Conservation (phyloP, 2,888 invertebrate genomes). For the Troglohyphantes excavatus region DNA sequence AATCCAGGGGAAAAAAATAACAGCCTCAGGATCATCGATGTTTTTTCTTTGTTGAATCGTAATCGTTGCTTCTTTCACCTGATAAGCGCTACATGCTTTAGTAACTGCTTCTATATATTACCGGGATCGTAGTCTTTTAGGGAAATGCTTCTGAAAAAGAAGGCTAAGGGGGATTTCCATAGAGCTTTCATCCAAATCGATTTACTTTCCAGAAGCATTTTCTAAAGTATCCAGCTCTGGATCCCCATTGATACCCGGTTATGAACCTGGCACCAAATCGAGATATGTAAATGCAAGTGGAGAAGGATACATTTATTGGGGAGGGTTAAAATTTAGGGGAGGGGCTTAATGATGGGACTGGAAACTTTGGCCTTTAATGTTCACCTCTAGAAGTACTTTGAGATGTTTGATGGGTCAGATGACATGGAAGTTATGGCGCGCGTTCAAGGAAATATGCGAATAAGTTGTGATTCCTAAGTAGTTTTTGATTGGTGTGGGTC, state of each 20-base stretch:
- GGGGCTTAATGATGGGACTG: not conserved
- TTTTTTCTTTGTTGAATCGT: slow-evolving; percentile 35
- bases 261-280: slow-evolving; percentile 44
- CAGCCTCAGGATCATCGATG: slow-evolving; percentile 23
- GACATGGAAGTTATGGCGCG: not conserved
- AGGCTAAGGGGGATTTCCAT: not conserved
- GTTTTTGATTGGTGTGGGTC: slow-evolving; percentile 24
- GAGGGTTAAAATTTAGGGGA: slow-evolving; percentile 15
- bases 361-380: not conserved
- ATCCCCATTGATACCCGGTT: slow-evolving; percentile 48
- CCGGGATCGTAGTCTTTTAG: slow-evolving; percentile 40
- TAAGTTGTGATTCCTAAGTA: slow-evolving; percentile 11
- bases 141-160: slow-evolving; percentile 25
- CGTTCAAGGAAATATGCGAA: not conserved
- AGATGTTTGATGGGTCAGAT: not conserved
- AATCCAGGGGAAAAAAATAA: slow-evolving; percentile 22
- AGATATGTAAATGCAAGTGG: slow-evolving; percentile 50
- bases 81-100: slow-evolving; percentile 30
- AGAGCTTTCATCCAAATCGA: slow-evolving; percentile 47
- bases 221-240: slow-evolving; percentile 9
- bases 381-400: not conserved
- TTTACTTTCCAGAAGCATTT: slow-evolving; percentile 46
- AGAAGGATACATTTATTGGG: not conserved
- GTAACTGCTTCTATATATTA: slow-evolving; percentile 18
- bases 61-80: slow-evolving; percentile 32